These are phyloP conservation scores for Vulpes vulpes DNA, from an alignment of 2,113 vertebrate genomes.

Conservation along the genomic window DNA sequence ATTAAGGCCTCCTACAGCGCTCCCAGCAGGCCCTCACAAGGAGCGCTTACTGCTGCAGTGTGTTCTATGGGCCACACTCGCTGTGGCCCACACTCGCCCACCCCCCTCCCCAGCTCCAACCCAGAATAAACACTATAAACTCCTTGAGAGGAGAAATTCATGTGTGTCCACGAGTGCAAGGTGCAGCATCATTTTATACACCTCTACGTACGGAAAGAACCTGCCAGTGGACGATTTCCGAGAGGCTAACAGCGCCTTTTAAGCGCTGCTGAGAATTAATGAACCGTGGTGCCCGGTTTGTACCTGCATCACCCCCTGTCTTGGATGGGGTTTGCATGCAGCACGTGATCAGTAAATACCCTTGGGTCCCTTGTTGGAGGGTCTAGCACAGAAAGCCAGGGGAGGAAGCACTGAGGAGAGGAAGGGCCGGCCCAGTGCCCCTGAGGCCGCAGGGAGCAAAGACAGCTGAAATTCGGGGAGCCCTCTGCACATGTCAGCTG, in stretches of 20 bases:
- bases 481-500: background rate
- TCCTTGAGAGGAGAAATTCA: background rate
- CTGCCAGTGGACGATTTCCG: background rate
- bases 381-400: background rate
- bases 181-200: background rate
- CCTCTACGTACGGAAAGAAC: background rate
- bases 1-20: background rate
- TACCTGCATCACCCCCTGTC: no score
- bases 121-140: background rate
- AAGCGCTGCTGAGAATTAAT: background rate
- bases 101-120: background rate
- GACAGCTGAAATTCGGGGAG: background rate
- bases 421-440: no score
- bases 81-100: no score
- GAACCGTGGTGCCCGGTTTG: background rate
- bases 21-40: background rate
- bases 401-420: background rate
- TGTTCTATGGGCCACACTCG: no score
- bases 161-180: background rate
- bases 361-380: background rate
- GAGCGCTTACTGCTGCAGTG: no score
- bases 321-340: background rate
- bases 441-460: background rate
- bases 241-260: background rate
- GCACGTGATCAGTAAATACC: background rate